phyloP scores from a whole-genome alignment of 2,888 invertebrate species.

The Dermolepida albohirtum region DNA sequence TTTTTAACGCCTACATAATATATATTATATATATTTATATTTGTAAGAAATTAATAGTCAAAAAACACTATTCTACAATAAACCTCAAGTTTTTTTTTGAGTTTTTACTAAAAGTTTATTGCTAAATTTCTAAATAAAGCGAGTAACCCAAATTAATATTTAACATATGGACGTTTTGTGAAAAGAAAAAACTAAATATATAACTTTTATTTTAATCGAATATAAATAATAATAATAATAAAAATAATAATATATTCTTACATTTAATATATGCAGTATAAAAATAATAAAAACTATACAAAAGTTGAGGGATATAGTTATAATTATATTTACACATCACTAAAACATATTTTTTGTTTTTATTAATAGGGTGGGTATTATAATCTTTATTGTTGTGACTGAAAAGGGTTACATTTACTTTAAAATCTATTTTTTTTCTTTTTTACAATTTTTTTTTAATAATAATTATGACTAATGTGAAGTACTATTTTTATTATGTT shows the following conservation, averaged over 20 bases:
- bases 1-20: conserved; percentile 7
- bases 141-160: conserved; percentile 6
- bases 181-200: background rate
- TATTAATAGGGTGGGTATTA: background rate
- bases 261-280: conserved; percentile 26
- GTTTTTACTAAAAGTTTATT: background rate
- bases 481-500: conserved; percentile 1
- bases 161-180: conserved; percentile 12
- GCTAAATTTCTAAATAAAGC: conserved; percentile 20
- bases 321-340: conserved; percentile 10
- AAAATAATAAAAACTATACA: conserved; percentile 35
- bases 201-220: conserved; percentile 5
- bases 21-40: too few species aligned
- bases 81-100: background rate
- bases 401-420: background rate
- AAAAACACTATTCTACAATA: background rate
- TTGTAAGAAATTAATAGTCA: background rate
- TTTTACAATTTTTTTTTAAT: background rate
- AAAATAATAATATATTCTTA: conserved; percentile 24
- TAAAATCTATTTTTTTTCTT: background rate
- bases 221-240: conserved; percentile 19
- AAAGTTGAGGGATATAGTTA: conserved; percentile 23
- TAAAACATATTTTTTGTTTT: background rate
- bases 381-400: conserved; percentile 27
- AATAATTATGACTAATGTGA: background rate